A percentile compares a stretch with the other conserved stretches of the same genome.
These are phyloP conservation scores for Telmatochromis brachygnathus DNA, from an alignment of 2,113 vertebrate species.

Conservation along the genomic window DNA sequence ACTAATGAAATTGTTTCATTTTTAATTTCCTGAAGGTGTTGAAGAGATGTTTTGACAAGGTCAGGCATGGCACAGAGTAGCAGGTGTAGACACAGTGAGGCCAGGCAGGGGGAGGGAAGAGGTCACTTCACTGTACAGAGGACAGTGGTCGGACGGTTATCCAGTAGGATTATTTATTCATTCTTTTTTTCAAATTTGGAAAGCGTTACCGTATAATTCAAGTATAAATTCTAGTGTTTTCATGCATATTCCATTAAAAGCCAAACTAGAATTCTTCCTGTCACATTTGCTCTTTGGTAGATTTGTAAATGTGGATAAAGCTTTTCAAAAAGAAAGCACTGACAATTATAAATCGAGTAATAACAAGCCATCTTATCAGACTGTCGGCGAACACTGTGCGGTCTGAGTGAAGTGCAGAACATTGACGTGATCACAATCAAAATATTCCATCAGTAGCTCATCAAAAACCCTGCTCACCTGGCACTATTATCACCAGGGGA, in stretches of 20 bases:
- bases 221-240: neutral
- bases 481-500: neutral
- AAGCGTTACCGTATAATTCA: neutral
- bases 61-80: neutral
- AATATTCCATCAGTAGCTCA: neutral
- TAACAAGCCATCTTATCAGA: neutral
- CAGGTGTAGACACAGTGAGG: neutral
- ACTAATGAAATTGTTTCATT: conserved; percentile 9
- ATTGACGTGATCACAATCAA: neutral
- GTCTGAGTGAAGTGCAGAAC: neutral
- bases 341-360: neutral
- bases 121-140: neutral
- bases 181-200: neutral
- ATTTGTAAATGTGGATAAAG: neutral
- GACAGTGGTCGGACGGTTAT: neutral
- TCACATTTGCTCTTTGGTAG: neutral
- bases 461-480: neutral
- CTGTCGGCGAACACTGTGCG: neutral
- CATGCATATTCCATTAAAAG: neutral
- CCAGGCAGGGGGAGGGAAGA: neutral
- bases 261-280: neutral
- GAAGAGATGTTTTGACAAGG: neutral
- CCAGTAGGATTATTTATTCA: neutral
- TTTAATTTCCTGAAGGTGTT: conserved; percentile 3
- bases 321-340: neutral